Percentiles rank a stretch among this genome's conserved stretches.
These are phyloP conservation scores for Amiota communis DNA, from an alignment of 2,888 invertebrate genomes.

Conservation along the genomic window DNA sequence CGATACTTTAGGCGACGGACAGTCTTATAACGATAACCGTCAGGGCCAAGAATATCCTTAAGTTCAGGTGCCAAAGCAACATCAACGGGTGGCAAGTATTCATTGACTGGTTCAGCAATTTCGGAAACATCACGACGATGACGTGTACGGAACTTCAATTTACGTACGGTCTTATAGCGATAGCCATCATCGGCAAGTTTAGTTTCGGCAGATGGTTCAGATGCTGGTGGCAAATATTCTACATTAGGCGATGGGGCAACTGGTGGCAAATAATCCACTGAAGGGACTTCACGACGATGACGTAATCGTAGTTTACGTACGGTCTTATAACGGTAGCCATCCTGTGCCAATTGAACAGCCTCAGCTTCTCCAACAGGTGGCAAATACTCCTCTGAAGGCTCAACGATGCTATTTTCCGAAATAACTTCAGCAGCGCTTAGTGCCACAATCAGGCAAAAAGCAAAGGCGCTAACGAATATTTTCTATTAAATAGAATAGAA, in stretches of 20 bases:
- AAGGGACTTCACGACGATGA: constrained; percentile 63
- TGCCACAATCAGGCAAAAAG: constrained; percentile 59
- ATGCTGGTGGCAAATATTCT: constrained; percentile 66
- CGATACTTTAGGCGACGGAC: constrained; percentile 61
- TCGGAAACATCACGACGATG: constrained; percentile 71
- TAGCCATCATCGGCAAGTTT: constrained; percentile 68
- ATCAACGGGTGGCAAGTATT: constrained; percentile 62
- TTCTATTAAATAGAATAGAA: constrained; percentile 51
- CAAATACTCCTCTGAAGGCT: constrained; percentile 62
- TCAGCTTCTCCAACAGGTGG: constrained; percentile 57
- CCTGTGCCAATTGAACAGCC: constrained; percentile 55
- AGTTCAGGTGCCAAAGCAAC: constrained; percentile 65
- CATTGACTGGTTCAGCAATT: constrained; percentile 56
- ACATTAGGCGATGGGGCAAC: constrained; percentile 48
- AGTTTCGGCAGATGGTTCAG: constrained; percentile 54
- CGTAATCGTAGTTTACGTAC: constrained; percentile 61
- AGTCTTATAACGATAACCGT: constrained; percentile 65
- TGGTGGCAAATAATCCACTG: constrained; percentile 67
- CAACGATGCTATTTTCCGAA: constrained; percentile 35
- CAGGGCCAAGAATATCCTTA: constrained; percentile 61
- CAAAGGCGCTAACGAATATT: constrained; percentile 57
- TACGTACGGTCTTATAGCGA: constrained; percentile 70
- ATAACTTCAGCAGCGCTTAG: constrained; percentile 51
- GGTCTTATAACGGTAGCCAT: constrained; percentile 66
- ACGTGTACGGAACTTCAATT: constrained; percentile 65